Conservation (phyloP, 1,140 invertebrate species). For the Anthonomus grandis region DNA sequence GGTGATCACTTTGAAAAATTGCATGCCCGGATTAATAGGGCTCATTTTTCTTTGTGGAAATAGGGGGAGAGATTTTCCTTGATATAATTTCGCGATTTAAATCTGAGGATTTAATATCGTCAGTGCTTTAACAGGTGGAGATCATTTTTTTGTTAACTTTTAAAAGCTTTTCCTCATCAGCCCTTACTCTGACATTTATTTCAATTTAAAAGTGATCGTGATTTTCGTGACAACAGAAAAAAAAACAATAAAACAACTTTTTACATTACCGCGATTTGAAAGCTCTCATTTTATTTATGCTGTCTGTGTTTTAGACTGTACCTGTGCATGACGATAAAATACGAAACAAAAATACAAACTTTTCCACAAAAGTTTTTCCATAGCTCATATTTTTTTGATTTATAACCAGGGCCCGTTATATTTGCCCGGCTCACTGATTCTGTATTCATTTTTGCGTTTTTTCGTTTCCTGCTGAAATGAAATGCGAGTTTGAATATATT, state of each 20-base stretch:
- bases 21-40: too few species aligned
- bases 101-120: too few species aligned
- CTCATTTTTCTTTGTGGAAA: too few species aligned
- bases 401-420: slow-evolving; percentile 14
- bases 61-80: too few species aligned
- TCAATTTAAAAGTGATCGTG: too few species aligned
- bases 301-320: slow-evolving; percentile 2
- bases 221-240: too few species aligned
- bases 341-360: slow-evolving; percentile 16
- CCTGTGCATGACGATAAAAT: slow-evolving; percentile 14
- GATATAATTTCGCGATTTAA: too few species aligned
- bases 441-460: slow-evolving; percentile 26
- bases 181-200: too few species aligned
- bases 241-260: background rate
- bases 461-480: slow-evolving; percentile 22
- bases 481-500: slow-evolving; percentile 25
- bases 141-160: too few species aligned
- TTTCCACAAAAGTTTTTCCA: slow-evolving; percentile 22
- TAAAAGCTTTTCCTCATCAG: too few species aligned
- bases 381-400: slow-evolving; percentile 23
- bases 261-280: background rate
- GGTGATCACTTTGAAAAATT: slow-evolving; percentile 28
- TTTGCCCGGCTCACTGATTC: slow-evolving; percentile 25
- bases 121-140: too few species aligned
- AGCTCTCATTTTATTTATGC: slow-evolving; percentile 1